Conservation (phyloP, 2,888 invertebrate genomes). For the Tanytarsus gracilentus region DNA sequence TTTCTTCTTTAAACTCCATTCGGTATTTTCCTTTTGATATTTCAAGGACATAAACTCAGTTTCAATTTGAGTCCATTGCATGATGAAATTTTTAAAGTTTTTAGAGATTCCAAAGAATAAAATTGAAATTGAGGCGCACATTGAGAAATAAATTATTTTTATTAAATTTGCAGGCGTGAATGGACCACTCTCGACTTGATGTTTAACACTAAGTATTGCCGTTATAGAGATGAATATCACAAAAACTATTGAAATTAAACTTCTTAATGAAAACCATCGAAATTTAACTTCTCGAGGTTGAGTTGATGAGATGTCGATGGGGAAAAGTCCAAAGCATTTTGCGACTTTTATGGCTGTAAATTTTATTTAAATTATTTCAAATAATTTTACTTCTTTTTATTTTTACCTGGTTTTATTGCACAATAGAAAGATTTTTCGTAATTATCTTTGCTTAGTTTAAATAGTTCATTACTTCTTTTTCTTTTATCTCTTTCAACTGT, state of each 20-base stretch:
- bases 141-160: neutral
- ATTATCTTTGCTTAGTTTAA: neutral
- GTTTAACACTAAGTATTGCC: neutral
- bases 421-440: constrained; percentile 5
- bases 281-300: neutral
- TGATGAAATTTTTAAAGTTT: neutral
- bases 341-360: neutral
- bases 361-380: neutral
- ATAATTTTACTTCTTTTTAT: neutral
- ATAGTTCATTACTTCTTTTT: too few species aligned
- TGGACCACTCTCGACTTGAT: neutral
- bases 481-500: too few species aligned
- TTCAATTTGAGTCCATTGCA: neutral
- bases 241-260: neutral
- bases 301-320: neutral
- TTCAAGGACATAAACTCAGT: neutral
- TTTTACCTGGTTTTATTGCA: neutral
- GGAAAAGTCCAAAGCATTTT: constrained; percentile 12
- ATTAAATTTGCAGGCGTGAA: neutral
- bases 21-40: neutral
- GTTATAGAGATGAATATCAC: neutral
- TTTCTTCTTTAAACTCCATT: neutral
- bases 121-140: neutral
- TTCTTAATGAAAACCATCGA: neutral
- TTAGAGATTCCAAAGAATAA: neutral